Conservation (phyloP, 1,140 invertebrate species). For the Aphis gossypii region DNA sequence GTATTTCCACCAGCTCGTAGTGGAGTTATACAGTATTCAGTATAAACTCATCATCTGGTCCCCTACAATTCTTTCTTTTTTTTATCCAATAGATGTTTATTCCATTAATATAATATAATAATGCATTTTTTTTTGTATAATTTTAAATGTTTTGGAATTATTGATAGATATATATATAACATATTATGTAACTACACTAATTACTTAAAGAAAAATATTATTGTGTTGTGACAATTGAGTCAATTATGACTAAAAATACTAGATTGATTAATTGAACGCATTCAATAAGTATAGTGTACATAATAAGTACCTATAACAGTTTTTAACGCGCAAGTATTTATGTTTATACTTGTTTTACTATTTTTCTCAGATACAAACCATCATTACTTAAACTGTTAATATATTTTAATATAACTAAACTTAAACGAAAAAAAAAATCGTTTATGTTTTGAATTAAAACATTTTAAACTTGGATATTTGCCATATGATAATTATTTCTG, state of each 20-base stretch:
- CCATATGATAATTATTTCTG: conserved; percentile 31
- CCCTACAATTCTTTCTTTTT: background rate
- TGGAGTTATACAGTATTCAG: background rate
- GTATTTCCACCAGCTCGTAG: background rate
- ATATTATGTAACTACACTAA: too few species aligned
- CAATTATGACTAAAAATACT: background rate
- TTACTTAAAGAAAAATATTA: too few species aligned
- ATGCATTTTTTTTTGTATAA: too few species aligned
- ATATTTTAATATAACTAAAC: background rate
- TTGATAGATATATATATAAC: too few species aligned
- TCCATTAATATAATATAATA: too few species aligned
- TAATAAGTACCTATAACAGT: background rate
- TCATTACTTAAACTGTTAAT: conserved; percentile 3
- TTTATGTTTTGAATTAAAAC: background rate
- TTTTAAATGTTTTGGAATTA: too few species aligned
- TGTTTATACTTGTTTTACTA: background rate
- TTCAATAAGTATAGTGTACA: background rate
- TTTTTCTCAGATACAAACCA: background rate
- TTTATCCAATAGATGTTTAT: background rate
- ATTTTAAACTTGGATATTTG: conserved; percentile 25
- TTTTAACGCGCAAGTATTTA: background rate
- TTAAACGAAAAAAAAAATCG: background rate
- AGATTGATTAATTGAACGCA: background rate
- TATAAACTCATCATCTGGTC: background rate
- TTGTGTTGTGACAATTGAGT: background rate